Conservation (phyloP, 2,113 vertebrate species). For the Halcyon malimbica region DNA sequence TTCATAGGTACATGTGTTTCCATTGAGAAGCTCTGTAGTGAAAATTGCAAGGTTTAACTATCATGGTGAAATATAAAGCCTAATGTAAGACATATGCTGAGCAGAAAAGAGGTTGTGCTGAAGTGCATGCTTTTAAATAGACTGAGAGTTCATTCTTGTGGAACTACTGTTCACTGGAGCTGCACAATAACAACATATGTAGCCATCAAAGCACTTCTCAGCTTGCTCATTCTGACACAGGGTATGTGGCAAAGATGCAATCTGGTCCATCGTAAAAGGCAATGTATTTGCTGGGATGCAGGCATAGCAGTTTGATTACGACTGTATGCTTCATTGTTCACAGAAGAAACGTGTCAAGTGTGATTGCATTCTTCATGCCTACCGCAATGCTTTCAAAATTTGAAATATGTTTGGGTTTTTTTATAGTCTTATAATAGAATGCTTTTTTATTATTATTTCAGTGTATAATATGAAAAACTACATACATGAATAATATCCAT, state of each 20-base stretch:
- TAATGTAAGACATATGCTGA: not conserved
- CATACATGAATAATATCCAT: not conserved
- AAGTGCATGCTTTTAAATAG: not conserved
- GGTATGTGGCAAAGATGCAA: conserved; percentile 42
- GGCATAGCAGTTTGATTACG: conserved; percentile 20
- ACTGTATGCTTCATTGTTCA: conserved; percentile 47
- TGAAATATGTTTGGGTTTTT: not conserved
- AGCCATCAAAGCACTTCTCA: conserved; percentile 46
- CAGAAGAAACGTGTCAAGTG: not conserved
- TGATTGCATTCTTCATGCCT: conserved; percentile 2
- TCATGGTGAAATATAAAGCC: not conserved
- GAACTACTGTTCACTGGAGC: not conserved
- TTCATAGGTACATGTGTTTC: not conserved
- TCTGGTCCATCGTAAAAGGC: conserved; percentile 39
- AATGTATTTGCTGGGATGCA: conserved; percentile 10
- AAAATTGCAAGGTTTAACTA: not conserved
- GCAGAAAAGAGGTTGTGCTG: not conserved
- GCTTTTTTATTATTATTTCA: not conserved
- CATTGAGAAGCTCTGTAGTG: not conserved
- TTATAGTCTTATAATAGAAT: not conserved
- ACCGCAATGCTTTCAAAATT: not conserved
- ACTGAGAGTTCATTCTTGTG: not conserved
- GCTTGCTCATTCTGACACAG: conserved; percentile 37
- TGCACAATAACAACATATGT: conserved; percentile 20
- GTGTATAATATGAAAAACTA: not conserved